Percentiles rank a stretch among this genome's conserved stretches.
Evolutionary conservation across 1,140 invertebrate species (phyloP).

Genomic region (Aphaenogaster rudis): DNA sequence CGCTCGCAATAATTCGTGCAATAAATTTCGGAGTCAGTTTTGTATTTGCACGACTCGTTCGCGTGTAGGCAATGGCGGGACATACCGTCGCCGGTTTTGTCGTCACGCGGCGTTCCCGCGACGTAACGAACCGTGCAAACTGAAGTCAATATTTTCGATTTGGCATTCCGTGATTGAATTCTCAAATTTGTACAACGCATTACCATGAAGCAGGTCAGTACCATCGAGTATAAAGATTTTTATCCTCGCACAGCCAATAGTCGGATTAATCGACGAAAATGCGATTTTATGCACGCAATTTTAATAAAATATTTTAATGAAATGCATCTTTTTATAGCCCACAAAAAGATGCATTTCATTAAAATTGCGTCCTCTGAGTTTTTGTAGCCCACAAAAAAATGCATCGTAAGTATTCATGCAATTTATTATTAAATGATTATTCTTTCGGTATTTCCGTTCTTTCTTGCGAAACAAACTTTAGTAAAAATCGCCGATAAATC

Average conservation of each 20-base stretch:
- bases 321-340: background rate
- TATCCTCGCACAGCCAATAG: background rate
- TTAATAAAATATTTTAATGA: background rate
- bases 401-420: too few relatives aligned
- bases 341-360: background rate
- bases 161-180: background rate
- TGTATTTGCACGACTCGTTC: conserved; percentile 68
- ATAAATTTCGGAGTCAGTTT: conserved; percentile 71
- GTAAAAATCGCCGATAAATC: background rate
- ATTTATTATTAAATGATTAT: background rate
- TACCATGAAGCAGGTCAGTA: background rate
- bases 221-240: background rate
- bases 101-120: conserved; percentile 65
- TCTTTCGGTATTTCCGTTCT: background rate
- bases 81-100: conserved; percentile 51
- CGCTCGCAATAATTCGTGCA: conserved; percentile 57
- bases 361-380: background rate
- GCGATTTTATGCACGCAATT: background rate
- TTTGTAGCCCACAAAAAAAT: background rate
- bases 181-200: conserved; percentile 4
- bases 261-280: background rate
- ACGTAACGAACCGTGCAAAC: conserved; percentile 66
- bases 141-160: conserved; percentile 47
- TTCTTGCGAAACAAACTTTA: background rate
- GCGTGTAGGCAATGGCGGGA: conserved; percentile 45